Base-by-base conservation (phyloP, 1,140 invertebrate genomes). In the Theocolax elegans region DNA sequence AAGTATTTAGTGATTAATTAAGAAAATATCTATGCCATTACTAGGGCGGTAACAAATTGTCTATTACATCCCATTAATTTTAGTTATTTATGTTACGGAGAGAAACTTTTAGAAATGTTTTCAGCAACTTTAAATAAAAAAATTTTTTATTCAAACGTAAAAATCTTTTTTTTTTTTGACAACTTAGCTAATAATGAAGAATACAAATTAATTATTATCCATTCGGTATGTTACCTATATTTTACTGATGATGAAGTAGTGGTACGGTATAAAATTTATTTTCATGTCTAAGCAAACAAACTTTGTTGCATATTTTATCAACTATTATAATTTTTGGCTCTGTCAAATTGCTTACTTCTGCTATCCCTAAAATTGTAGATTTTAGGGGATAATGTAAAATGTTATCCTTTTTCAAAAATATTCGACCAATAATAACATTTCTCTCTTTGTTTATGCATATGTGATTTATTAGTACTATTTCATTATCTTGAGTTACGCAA, bases 351-450 rank as follows among this genome's bases (percentile, higher is more conserved):
- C 59, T n/a, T 23, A 67, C 54, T 60, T 49, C 4, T 10, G 27
- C 58, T 17, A 71, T 71, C 7, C 29, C n/a, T 4, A 71, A 29
- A 13, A n/a, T 1, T 38, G 4, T 15, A 1, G 60, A 71, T 25
- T 29, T 1, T 21, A 54, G 13, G 4, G 69, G 60, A 65, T 59
- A 65, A 19, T 58, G 40, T 25, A 15, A n/a, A 9, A 71, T 58
- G 15, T 17, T 17, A n/a, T 54, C 2, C 8, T 54, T 54, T 31
- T 25, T n/a, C 15, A 54, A 29, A 54, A 31, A 54, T 17, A 17
- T n/a, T 48, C 25, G 65, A 17, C 44, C 42, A 12, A 59, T 25
- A 1, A 66, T 21, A 15, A 66, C 8, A 27, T 42, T 49, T 48
- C 27, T 2, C 23, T 40, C 46, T 9, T n/a, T 15, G 27, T 27